Evolutionary conservation across 2,113 vertebrate genomes (phyloP).

Genomic region (Nasalis larvatus): DNA sequence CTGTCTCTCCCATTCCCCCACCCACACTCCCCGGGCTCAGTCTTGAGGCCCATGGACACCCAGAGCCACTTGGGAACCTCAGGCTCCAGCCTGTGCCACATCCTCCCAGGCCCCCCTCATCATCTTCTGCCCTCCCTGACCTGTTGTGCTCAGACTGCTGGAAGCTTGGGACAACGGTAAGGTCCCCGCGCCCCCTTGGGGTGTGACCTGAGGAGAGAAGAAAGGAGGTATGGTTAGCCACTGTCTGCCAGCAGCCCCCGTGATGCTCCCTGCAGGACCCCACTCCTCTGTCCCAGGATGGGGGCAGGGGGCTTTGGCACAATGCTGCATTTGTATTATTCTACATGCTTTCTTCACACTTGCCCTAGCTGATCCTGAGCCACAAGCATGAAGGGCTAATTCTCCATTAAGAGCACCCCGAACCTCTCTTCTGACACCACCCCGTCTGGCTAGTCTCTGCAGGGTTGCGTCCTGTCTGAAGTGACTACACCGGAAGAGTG

Average conservation of each 20-base stretch:
- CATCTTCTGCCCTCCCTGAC: conserved; percentile 66
- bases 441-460: not conserved
- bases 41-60: not conserved
- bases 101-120: not conserved
- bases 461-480: not conserved
- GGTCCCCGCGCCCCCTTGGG: conserved; percentile 77
- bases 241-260: not conserved
- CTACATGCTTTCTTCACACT: not conserved
- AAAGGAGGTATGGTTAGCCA: conserved; percentile 36
- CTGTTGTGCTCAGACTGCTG: conserved; percentile 93
- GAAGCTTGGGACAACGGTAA: conserved; percentile 89
- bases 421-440: not conserved
- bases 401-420: not conserved
- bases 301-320: not conserved
- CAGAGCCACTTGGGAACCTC: not conserved
- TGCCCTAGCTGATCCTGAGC: not conserved
- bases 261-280: not conserved
- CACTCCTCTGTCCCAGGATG: not conserved
- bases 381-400: not conserved
- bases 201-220: conserved; percentile 78
- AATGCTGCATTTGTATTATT: not conserved
- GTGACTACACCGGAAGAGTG: not conserved
- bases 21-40: not conserved
- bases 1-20: not conserved
- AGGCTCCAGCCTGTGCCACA: not conserved